Evolutionary conservation across 2,888 invertebrate genomes (phyloP), one percentile per base, ranked within the genome.

Genomic region (Sclerodermus sp.): DNA sequence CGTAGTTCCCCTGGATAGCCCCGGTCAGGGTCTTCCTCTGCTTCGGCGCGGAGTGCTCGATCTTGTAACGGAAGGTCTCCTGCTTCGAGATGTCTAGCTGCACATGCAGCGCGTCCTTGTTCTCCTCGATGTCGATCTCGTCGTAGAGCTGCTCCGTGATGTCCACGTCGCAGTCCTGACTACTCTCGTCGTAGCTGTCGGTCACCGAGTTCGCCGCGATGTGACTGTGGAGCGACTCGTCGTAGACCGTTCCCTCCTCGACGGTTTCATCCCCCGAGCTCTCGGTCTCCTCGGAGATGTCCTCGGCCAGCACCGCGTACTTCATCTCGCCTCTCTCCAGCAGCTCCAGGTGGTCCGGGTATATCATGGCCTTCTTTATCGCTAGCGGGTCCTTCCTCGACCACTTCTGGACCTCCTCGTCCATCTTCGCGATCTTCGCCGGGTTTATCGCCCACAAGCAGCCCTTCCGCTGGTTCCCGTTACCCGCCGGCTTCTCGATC

Each of bases 371-470:
- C 68, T 90, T 90, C 65, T 90, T 88, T 49, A 96, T 95, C 8
- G 94, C 94, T 58, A 87, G 83, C 0, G 95, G 94, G 81, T 97
- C 96, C 79, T 97, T 96, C 60, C 94, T 86, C 16, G 95, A 92
- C 95, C 96, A 97, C 74, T 98, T 98, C 67, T 91, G 91, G 44
- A 98, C 94, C 79, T 98, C 97, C 75, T 96, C 96, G 68, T 97
- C 96, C 96, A 98, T 96, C 81, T 98, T 98, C 14, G 88, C 86
- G 36, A 94, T 87, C 79, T 96, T 96, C 12, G 90, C 87, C 0
- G 96, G 96, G 81, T 96, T 96, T 86, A 97, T 91, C 9, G 95
- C 95, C 97, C 97, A 97, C 63, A 97, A 82, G 71, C 96, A 97
- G 14, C 91, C 91, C 79, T 90, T 91, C 60, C 92, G 83, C 79